Evolutionary conservation across 2,888 invertebrate genomes (phyloP).

Genomic region (Choreutis nemorana): DNA sequence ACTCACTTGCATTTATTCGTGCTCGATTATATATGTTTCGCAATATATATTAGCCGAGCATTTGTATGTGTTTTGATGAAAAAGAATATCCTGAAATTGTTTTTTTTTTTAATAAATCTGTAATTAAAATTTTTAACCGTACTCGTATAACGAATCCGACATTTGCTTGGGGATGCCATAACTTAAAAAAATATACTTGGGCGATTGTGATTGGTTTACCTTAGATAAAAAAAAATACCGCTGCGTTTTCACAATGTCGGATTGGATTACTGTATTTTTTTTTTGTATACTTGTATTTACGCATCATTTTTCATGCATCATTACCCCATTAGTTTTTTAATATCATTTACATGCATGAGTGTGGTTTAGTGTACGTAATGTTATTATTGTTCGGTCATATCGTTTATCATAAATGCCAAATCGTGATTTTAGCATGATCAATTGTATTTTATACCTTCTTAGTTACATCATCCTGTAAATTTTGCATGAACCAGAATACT

Average conservation of each 20-base stretch:
- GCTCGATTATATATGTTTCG: conserved; percentile 21
- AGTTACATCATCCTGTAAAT: too few relatives aligned
- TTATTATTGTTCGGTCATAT: too few relatives aligned
- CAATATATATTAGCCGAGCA: conserved; percentile 11
- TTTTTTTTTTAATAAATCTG: conserved; percentile 8
- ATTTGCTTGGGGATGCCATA: conserved; percentile 60
- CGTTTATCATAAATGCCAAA: too few relatives aligned
- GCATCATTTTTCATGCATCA: conserved; percentile 18
- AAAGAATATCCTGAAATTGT: conserved; percentile 10
- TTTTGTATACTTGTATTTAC: too few relatives aligned
- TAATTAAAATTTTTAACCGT: conserved; percentile 13
- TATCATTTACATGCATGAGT: conserved; percentile 59
- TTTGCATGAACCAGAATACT: too few relatives aligned
- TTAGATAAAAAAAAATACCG: too few relatives aligned
- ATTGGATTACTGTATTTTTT: too few relatives aligned
- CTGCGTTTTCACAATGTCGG: conserved; percentile 46
- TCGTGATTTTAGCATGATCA: too few relatives aligned
- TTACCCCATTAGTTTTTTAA: conserved; percentile 18
- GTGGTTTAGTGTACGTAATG: too few relatives aligned
- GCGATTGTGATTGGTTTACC: conserved; percentile 65
- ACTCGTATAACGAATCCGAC: conserved; percentile 57
- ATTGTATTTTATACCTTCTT: too few relatives aligned
- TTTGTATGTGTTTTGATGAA: conserved; percentile 8
- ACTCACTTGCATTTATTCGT: conserved; percentile 61
- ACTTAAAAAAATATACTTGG: conserved; percentile 24